Base-by-base conservation (phyloP, 2,797 vertebrate genomes). In the Paguma larvata region DNA sequence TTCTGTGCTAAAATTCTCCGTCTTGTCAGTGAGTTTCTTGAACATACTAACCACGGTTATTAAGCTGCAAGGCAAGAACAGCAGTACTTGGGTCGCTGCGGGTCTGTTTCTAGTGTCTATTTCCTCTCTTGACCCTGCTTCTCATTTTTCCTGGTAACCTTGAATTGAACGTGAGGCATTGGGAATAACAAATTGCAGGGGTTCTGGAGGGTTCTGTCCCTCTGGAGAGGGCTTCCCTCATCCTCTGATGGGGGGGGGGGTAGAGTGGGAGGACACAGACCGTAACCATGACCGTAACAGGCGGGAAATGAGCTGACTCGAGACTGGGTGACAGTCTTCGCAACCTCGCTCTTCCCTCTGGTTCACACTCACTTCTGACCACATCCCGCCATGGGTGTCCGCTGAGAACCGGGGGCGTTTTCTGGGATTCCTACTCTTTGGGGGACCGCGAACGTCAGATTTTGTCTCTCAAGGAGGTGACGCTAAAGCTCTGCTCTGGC, bases 11-110 rank as follows among this genome's bases (percentile, higher is more conserved):
- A 62, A 44, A 41, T 6, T 2, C 59, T 15, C 68, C 48, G 3
- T 3, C 25, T 14, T 1, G 32, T 3, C n/a, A 0, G 5, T 0
- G 5, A 10, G 16, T 77, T n/a, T 62, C 94, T 11, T 27, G 27
- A 77, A 5, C 21, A 2, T 10, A 0, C 16, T 8, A 7, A 1
- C 59, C 77, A 34, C 23, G 2, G 0, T 15, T 18, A 11, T 13
- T 38, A 38, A 11, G 12, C 1, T 14, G 6, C 12, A 38, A 27
- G 30, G 13, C 83, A 9, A 0, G 27, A 14, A 18, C 34, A 1
- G 1, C 14, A 12, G 15, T 2, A 0, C 13, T 30, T 15, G 7
- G n/a, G 85, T 46, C 16, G 1, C 9, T 0, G 0, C 10, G 85
- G 16, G 51, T 70, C 51, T 63, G 41, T 41, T 41, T 63, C 62